These are phyloP conservation scores for Ursus arctos DNA, from an alignment of 2,113 vertebrate genomes.

Conservation along the genomic window DNA sequence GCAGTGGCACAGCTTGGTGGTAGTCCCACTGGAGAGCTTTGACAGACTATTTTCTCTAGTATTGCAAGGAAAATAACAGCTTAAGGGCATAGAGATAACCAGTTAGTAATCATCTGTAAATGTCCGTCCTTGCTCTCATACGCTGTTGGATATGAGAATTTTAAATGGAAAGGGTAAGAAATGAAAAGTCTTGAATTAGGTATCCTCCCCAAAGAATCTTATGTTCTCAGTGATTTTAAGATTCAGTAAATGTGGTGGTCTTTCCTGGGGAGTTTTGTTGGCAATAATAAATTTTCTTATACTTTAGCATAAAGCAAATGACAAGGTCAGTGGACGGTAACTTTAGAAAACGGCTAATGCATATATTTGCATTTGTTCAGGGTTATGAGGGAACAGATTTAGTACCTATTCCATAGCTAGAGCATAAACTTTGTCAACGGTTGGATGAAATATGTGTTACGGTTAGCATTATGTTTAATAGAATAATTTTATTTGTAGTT, in stretches of 20 bases:
- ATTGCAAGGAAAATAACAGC: neutral
- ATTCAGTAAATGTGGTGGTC: neutral
- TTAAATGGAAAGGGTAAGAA: constrained; percentile 17
- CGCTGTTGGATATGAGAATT: neutral
- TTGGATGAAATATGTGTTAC: neutral
- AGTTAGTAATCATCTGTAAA: neutral
- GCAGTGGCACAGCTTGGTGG: neutral
- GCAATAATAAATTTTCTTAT: neutral
- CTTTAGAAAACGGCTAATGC: neutral
- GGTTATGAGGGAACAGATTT: neutral
- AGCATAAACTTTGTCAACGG: neutral
- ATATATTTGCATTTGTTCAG: neutral
- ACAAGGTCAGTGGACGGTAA: neutral
- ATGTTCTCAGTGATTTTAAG: constrained; percentile 6
- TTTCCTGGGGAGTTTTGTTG: constrained; percentile 12
- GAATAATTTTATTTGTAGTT: neutral
- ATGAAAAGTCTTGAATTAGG: constrained; percentile 15
- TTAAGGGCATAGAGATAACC: neutral
- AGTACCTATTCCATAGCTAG: neutral
- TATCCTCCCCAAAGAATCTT: neutral
- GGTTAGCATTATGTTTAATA: constrained; percentile 25
- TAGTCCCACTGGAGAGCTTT: neutral
- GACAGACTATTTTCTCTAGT: neutral
- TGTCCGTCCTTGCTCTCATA: neutral
- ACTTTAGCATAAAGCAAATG: constrained; percentile 6